These are phyloP conservation scores for Antheraea pernyi DNA, from an alignment of 1,140 invertebrate genomes.

Conservation along the genomic window DNA sequence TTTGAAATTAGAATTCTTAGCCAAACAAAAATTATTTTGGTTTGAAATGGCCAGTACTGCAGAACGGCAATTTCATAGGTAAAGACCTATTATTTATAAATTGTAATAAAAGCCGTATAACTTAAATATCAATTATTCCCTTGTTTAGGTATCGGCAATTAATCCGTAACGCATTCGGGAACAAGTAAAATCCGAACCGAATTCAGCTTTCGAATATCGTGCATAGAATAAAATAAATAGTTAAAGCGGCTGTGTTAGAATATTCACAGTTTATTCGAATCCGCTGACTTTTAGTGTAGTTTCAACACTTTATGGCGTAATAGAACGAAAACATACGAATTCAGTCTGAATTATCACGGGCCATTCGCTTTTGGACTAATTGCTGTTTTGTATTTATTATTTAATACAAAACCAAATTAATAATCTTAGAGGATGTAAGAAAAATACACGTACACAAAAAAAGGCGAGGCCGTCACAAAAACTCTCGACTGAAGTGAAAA, in stretches of 20 bases:
- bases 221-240: background rate
- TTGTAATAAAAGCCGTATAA: no score
- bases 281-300: background rate
- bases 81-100: no score
- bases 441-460: no score
- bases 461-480: no score
- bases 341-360: background rate
- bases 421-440: no score
- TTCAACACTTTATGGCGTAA: background rate
- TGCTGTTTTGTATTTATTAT: background rate
- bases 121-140: background rate
- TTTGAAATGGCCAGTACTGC: no score
- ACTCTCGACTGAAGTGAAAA: no score
- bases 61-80: no score
- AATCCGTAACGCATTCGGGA: background rate
- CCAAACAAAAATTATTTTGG: no score
- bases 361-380: background rate
- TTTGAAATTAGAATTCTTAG: no score
- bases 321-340: background rate
- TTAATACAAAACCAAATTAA: background rate
- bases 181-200: background rate
- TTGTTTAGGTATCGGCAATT: background rate
- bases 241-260: background rate
- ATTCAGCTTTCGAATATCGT: background rate
- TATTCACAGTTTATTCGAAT: constrained; percentile 12